Evolutionary conservation across 2,888 invertebrate genomes (phyloP), one percentile per base, ranked within the genome.

Genomic region (Sialis lutaria): DNA sequence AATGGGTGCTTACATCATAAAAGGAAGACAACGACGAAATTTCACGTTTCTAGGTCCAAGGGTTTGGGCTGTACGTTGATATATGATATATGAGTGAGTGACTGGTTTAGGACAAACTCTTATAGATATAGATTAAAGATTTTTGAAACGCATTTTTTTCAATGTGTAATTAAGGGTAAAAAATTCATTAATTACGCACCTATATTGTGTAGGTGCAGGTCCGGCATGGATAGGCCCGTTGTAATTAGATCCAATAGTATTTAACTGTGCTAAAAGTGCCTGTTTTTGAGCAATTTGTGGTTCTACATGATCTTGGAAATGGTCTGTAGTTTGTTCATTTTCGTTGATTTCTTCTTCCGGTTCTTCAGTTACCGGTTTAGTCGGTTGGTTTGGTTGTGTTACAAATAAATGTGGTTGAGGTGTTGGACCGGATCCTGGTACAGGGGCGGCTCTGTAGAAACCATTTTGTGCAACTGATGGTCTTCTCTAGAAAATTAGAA

Each of bases 361-460:
- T 54, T 79, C 73, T 62, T 80, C 81, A 1, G 78, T 77, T 6
- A 81, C 80, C 1, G 80, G 80, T 53, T 79, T 75, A 9, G 76
- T 57, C 45, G 66, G 67, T 6, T 58, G 53, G 34, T 61, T 58
- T 7, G 59, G 49, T 7, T 48, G 47, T 1, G 61, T 31, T 12
- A 13, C 22, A 22, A 22, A 22, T 22, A 22, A 22, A 22, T 39
- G 31, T 43, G 57, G 57, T 31, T 56, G 65, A 44, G 63, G 67
- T 51, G 73, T 70, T 5, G 75, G 42, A n/a, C 10, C 33, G 9
- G 42, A 31, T 42, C 30, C 30, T 6, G 35, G 34, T 7, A 30
- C 12, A 35, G 42, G 47, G 6, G 33, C 10, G 6, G 47, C 34
- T 13, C 47, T 42, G 33, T 42, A 47, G 30, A 47, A 47, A 9